phyloP scores from a whole-genome alignment of 2,113 vertebrate species.

The Enhydra lutris region DNA sequence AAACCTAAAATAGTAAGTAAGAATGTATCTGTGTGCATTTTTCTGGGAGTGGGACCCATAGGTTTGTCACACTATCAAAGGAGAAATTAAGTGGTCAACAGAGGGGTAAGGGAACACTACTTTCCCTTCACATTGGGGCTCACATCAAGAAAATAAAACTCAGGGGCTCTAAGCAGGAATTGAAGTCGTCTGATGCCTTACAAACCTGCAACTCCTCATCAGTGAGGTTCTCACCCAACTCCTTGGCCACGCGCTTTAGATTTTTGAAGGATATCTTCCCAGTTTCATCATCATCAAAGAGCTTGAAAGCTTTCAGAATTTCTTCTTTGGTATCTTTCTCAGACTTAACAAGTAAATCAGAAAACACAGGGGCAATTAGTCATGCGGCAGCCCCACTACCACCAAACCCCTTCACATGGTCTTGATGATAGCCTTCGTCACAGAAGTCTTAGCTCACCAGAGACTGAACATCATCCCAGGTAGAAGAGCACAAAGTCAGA shows the following conservation, averaged over 20 bases:
- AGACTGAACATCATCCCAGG: neutral
- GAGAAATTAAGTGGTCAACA: neutral
- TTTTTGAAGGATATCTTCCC: constrained; percentile 96
- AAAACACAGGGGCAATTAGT: neutral
- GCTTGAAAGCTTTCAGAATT: constrained; percentile 95
- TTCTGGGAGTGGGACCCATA: neutral
- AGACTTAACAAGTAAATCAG: constrained; percentile 71
- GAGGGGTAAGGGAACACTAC: neutral
- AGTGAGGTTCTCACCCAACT: constrained; percentile 93
- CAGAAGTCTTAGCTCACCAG: neutral
- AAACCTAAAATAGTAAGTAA: neutral
- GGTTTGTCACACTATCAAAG: neutral
- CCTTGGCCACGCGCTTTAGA: constrained; percentile 93
- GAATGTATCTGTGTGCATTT: neutral
- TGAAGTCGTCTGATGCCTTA: neutral
- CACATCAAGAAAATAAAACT: neutral
- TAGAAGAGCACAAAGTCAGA: neutral
- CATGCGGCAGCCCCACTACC: neutral
- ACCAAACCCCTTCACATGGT: neutral
- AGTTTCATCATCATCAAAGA: constrained; percentile 96
- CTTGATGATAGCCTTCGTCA: neutral
- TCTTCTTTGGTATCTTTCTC: constrained; percentile 98
- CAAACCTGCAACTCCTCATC: constrained; percentile 94
- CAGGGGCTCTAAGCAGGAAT: neutral
- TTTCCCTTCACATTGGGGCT: neutral